Conservation (phyloP, 1,140 invertebrate species). For the Pinna nobilis region DNA sequence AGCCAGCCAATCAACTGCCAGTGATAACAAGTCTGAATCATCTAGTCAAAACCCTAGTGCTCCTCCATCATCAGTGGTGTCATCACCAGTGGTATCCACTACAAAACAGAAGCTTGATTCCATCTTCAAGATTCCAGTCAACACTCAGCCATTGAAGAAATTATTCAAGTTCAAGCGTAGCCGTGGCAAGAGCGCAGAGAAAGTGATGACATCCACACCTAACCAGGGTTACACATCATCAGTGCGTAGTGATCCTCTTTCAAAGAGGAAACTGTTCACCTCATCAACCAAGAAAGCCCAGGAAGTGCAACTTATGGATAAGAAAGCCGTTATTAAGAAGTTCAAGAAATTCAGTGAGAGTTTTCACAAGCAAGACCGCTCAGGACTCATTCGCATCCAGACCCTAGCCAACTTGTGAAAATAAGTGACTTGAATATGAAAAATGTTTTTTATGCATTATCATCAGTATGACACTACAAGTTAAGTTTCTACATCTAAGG, state of each 20-base stretch:
- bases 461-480: neutral
- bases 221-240: slow-evolving; percentile 33
- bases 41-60: slow-evolving; percentile 41
- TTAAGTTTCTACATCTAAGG: neutral
- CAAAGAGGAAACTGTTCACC: slow-evolving; percentile 53
- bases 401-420: slow-evolving; percentile 63
- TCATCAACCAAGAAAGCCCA: slow-evolving; percentile 18
- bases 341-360: slow-evolving; percentile 64
- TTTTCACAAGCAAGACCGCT: slow-evolving; percentile 57
- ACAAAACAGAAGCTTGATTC: slow-evolving; percentile 26
- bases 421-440: neutral
- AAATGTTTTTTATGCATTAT: neutral
- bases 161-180: slow-evolving; percentile 47
- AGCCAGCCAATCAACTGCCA: slow-evolving; percentile 56
- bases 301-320: slow-evolving; percentile 61
- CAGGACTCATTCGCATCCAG: slow-evolving; percentile 55
- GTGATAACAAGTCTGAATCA: slow-evolving; percentile 48
- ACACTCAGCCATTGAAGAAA: slow-evolving; percentile 46
- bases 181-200: slow-evolving; percentile 46
- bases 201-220: slow-evolving; percentile 48
- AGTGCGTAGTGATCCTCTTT: slow-evolving; percentile 43
- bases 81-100: slow-evolving; percentile 36
- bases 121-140: slow-evolving; percentile 60
- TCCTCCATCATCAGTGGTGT: slow-evolving; percentile 32
- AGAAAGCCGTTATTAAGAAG: slow-evolving; percentile 65